phyloP scores from a whole-genome alignment of 2,113 vertebrate genomes.

The Terrapene triunguis region DNA sequence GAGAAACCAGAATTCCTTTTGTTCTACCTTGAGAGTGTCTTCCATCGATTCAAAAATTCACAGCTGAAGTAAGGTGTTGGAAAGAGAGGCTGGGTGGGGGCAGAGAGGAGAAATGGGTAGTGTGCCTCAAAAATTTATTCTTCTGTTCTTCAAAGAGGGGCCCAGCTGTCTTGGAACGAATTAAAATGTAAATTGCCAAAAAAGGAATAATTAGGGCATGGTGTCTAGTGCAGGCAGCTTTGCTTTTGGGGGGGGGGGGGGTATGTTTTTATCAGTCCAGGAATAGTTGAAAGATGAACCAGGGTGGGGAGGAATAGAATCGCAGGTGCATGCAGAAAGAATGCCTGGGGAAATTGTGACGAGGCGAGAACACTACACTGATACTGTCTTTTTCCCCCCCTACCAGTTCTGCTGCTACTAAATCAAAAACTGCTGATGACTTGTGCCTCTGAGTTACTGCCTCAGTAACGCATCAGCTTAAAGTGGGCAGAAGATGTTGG shows the following conservation, averaged over 20 bases:
- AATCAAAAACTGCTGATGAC: slow-evolving; percentile 19
- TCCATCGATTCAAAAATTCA: neutral
- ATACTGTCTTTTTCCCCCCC: neutral
- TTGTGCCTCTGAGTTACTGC: neutral
- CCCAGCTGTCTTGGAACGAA: slow-evolving; percentile 68
- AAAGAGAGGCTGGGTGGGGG: neutral
- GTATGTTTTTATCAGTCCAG: slow-evolving; percentile 21
- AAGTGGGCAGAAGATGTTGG: neutral
- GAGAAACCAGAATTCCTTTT: neutral
- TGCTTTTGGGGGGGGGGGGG: neutral
- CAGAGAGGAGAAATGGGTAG: neutral
- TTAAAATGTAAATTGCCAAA: slow-evolving; percentile 72
- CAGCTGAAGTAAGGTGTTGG: slow-evolving; percentile 9
- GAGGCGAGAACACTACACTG: neutral
- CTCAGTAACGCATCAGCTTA: neutral
- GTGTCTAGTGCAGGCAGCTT: slow-evolving; percentile 8
- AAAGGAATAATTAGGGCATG: slow-evolving; percentile 46
- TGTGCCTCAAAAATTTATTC: slow-evolving; percentile 37
- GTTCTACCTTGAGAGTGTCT: neutral
- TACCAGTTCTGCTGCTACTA: neutral
- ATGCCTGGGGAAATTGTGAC: slow-evolving; percentile 30
- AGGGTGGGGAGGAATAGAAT: neutral
- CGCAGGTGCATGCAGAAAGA: neutral
- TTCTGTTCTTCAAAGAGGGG: slow-evolving; percentile 39
- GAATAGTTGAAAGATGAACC: slow-evolving; percentile 1